Evolutionary conservation across 2,113 vertebrate species (phyloP), one percentile per base, ranked within the genome.

Genomic region (Indicator indicator): DNA sequence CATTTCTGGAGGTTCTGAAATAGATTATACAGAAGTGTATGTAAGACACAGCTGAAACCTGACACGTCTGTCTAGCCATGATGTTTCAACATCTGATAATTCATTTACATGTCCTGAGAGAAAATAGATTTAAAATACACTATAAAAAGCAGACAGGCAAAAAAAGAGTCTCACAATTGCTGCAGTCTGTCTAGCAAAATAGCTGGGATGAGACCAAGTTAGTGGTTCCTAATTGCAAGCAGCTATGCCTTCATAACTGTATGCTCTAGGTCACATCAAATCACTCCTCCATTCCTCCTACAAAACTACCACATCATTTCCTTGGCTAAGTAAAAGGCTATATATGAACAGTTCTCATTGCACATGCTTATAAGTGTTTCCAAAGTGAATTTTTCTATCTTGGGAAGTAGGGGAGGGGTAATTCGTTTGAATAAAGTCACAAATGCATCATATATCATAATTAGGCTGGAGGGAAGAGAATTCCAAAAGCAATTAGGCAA

Each of bases 11-110:
- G 93, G 83, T 77, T 79, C 96, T 97, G 95, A 97, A 97, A 97
- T 95, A 95, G 93, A 95, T 97, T 97, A 93, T 88, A 94, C 93
- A 96, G 96, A 96, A 97, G 83, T 75, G 81, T 85, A 69, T 86
- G 68, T 83, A 95, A 96, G 83, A 78, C 75, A 90, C 77, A 79
- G 32, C 48, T 84, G 96, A 97, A 98, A 97, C 77, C 55, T 75
- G 83, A 95, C 76, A 59, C 95, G 9, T 88, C 88, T 88, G 92
- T 93, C 95, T 95, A 95, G 90, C 96, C 86, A 81, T 40, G 67
- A 81, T 89, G 83, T 94, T 95, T 93, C 93, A 95, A 95, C 91
- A 92, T 96, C 97, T 97, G 94, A 97, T 94, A 95, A 96, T 97
- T 93, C 93, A 90, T 95, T 96, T 94, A 95, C 89, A 92, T 9